phyloP scores from a whole-genome alignment of 1,140 invertebrate genomes.

The Procambarus clarkii region DNA sequence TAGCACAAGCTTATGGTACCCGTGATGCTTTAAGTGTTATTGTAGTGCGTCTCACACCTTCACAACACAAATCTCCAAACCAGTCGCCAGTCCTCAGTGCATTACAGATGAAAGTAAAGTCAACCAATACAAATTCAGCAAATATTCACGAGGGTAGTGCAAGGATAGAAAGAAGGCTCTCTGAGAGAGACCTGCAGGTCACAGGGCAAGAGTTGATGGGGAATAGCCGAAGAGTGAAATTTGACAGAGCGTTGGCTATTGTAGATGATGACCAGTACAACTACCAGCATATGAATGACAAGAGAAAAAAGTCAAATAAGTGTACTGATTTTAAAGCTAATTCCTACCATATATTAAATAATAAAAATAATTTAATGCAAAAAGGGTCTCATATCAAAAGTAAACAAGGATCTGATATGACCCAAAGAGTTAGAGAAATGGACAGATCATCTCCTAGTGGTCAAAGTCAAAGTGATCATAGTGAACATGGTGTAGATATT shows the following conservation, averaged over 20 bases:
- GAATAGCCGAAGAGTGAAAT: conserved; percentile 33
- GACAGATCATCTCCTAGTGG: conserved; percentile 64
- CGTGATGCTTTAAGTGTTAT: conserved; percentile 57
- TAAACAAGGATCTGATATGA: neutral
- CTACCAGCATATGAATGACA: neutral
- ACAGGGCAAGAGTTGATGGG: neutral
- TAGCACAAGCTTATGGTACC: conserved; percentile 49
- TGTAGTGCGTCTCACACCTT: conserved; percentile 42
- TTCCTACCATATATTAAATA: neutral
- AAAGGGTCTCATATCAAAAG: neutral
- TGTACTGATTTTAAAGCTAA: neutral
- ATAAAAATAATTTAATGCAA: neutral
- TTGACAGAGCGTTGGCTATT: neutral
- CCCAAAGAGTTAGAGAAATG: conserved; percentile 40
- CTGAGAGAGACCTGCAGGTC: neutral
- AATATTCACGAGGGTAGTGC: neutral
- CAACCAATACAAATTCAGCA: neutral
- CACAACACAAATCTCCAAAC: neutral
- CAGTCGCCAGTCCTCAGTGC: neutral
- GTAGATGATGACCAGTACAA: neutral
- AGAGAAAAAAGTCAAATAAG: conserved; percentile 8
- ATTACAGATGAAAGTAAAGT: neutral
- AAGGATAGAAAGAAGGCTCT: neutral
- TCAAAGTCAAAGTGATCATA: conserved; percentile 61
- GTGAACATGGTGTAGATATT: conserved; percentile 34